phyloP scores from a whole-genome alignment of 2,797 vertebrate species.

The Botia kubotai region DNA sequence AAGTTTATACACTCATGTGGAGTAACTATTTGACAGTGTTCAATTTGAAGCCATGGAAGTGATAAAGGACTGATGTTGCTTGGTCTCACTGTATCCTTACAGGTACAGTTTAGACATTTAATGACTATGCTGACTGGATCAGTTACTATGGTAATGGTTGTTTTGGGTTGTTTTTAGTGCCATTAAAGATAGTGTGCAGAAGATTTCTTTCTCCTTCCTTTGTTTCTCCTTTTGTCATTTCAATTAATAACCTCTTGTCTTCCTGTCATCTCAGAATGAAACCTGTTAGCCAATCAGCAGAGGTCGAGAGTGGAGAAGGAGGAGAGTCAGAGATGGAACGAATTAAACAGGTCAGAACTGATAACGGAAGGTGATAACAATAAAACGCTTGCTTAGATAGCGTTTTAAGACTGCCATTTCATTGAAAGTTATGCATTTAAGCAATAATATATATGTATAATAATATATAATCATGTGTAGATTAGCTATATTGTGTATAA shows the following conservation, averaged over 20 bases:
- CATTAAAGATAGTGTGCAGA: not conserved
- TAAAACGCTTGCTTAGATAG: not conserved
- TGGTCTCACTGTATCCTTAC: not conserved
- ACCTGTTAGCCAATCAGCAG: constrained; percentile 66
- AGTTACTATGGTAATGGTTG: not conserved
- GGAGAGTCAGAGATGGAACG: constrained; percentile 85
- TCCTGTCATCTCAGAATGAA: constrained; percentile 69
- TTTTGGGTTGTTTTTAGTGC: not conserved
- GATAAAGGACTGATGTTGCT: constrained; percentile 10
- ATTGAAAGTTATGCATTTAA: not conserved
- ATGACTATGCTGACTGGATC: constrained; percentile 14
- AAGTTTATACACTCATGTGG: too few species aligned
- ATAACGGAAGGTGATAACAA: not conserved
- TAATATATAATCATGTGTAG: too few species aligned
- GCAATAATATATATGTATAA: too few species aligned
- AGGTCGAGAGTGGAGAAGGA: constrained; percentile 71
- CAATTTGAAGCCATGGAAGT: constrained; percentile 21
- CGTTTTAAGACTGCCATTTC: not conserved
- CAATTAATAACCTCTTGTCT: constrained; percentile 8
- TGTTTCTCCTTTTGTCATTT: not conserved
- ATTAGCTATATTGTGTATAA: too few species aligned
- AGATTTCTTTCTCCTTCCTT: constrained; percentile 2
- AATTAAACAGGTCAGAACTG: constrained; percentile 84
- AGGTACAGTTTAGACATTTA: not conserved
- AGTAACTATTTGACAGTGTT: not conserved